Percentiles rank a stretch among this genome's conserved stretches.
Conservation (phyloP, 1,140 invertebrate genomes). For the Leptopilina clavipes region DNA sequence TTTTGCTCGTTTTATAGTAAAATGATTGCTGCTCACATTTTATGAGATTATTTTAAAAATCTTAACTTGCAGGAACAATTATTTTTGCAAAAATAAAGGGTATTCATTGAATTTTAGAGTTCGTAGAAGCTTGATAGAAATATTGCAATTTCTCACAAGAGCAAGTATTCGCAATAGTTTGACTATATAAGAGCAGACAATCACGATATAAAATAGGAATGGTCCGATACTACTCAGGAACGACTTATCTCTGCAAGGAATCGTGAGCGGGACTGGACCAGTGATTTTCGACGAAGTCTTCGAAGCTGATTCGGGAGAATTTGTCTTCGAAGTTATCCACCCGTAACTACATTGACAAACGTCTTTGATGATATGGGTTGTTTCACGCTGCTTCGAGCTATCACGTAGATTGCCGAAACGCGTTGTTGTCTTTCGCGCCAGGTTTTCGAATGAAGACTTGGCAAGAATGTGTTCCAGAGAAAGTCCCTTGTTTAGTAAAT, state of each 20-base stretch:
- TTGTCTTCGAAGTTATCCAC: too few relatives aligned
- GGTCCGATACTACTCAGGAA: slow-evolving; percentile 21
- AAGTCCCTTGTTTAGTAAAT: too few relatives aligned
- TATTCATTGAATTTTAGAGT: background rate
- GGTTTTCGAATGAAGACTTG: too few relatives aligned
- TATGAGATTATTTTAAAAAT: background rate
- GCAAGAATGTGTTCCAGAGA: too few relatives aligned
- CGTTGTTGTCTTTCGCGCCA: too few relatives aligned
- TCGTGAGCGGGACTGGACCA: background rate
- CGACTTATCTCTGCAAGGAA: background rate
- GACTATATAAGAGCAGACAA: background rate
- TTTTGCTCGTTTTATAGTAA: background rate
- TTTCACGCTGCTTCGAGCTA: too few relatives aligned
- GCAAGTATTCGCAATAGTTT: background rate
- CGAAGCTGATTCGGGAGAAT: too few relatives aligned
- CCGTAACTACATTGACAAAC: too few relatives aligned
- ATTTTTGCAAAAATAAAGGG: background rate
- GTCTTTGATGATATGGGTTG: too few relatives aligned
- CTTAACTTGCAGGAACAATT: background rate
- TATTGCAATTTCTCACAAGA: background rate
- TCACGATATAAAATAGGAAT: background rate
- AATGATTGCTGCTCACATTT: background rate
- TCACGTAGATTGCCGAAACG: too few relatives aligned
- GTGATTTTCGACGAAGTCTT: too few relatives aligned
- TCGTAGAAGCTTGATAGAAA: background rate